Conservation (phyloP, 2,113 vertebrate genomes). For the Eira barbara region DNA sequence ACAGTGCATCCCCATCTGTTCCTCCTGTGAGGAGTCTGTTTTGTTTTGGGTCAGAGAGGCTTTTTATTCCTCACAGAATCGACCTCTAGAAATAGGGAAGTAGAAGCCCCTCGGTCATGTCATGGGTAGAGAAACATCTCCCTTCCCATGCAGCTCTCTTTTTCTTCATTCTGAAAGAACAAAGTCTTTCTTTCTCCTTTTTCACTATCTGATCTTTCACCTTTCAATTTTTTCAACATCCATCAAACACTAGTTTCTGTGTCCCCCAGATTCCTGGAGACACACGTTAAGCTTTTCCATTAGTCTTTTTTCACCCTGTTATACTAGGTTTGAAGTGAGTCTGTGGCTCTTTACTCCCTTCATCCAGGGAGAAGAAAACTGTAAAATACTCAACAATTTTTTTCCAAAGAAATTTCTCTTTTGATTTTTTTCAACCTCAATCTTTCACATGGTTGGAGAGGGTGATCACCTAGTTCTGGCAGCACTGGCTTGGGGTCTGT, state of each 20-base stretch:
- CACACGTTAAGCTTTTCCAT: not conserved
- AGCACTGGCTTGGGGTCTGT: not conserved
- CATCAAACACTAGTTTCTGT: not conserved
- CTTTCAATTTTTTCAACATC: not conserved
- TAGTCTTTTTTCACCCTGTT: not conserved
- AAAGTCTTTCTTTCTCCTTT: not conserved
- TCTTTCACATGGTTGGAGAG: not conserved
- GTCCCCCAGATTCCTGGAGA: not conserved
- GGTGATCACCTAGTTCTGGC: not conserved
- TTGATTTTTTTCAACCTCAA: not conserved
- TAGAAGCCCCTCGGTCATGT: not conserved
- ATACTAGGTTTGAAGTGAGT: not conserved
- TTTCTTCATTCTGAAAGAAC: not conserved
- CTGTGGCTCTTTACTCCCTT: not conserved
- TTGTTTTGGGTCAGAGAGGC: not conserved
- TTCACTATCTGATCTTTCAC: not conserved
- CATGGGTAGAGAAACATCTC: not conserved
- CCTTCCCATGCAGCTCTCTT: not conserved
- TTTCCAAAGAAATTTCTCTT: not conserved
- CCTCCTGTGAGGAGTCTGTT: not conserved
- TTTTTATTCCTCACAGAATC: not conserved
- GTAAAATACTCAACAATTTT: too few relatives aligned
- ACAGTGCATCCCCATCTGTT: fast-evolving
- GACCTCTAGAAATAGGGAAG: not conserved
- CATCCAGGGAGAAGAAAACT: not conserved